A percentile compares a stretch with the other conserved stretches of the same genome.
Evolutionary conservation across 2,888 invertebrate genomes (phyloP).

Genomic region (Clostera curtula): DNA sequence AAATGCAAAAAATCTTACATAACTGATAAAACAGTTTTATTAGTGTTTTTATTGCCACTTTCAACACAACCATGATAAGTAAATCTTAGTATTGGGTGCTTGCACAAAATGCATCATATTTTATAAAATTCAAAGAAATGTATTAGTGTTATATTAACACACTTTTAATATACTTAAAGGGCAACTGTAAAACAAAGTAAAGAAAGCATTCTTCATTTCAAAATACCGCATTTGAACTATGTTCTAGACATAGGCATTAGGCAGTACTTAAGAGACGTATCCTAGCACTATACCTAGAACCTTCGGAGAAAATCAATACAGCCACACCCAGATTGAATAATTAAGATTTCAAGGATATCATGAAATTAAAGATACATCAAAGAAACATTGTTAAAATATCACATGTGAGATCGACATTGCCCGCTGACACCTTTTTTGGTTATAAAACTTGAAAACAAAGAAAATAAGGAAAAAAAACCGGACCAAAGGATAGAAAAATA

Average conservation of each 20-base stretch:
- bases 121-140: slow-evolving; percentile 3
- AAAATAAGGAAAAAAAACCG: slow-evolving; percentile 54
- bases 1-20: slow-evolving; percentile 47
- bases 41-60: slow-evolving; percentile 50
- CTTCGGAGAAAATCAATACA: slow-evolving; percentile 74
- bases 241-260: slow-evolving; percentile 47
- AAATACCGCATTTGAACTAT: slow-evolving; percentile 47
- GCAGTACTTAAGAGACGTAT: slow-evolving; percentile 61
- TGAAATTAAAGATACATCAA: slow-evolving; percentile 31
- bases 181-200: too few species aligned
- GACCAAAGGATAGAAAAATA: slow-evolving; percentile 13
- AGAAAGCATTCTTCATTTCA: too few species aligned
- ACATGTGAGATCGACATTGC: slow-evolving; percentile 63
- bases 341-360: slow-evolving; percentile 43
- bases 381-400: slow-evolving; percentile 48
- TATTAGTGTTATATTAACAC: too few species aligned
- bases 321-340: slow-evolving; percentile 75
- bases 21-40: slow-evolving; percentile 63
- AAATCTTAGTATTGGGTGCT: slow-evolving; percentile 21
- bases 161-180: too few species aligned
- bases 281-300: slow-evolving; percentile 67
- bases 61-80: slow-evolving; percentile 34
- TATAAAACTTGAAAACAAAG: slow-evolving; percentile 69
- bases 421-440: slow-evolving; percentile 68
- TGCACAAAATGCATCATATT: slow-evolving; percentile 10